A percentile compares a stretch with the other conserved stretches of the same genome.
phyloP scores from a whole-genome alignment of 1,140 invertebrate species.

The Drosophila equinoxialis region DNA sequence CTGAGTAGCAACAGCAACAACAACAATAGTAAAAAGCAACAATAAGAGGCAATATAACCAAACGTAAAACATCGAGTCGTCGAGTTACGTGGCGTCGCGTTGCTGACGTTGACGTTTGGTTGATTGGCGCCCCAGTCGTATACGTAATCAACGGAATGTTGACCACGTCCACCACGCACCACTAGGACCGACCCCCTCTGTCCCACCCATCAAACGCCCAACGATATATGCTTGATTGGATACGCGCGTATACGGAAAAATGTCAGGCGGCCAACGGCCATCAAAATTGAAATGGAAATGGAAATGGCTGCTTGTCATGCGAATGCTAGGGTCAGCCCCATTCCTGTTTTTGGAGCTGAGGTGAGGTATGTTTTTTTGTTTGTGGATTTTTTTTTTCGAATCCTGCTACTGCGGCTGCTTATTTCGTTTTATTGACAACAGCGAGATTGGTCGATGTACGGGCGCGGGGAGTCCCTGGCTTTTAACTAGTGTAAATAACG shows the following conservation, averaged over 20 bases:
- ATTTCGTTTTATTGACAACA: slow-evolving; percentile 76
- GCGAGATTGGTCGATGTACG: slow-evolving; percentile 7
- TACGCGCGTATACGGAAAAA: slow-evolving; percentile 79
- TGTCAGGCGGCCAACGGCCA: slow-evolving; percentile 54
- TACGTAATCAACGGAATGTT: slow-evolving; percentile 82
- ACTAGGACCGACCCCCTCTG: neutral
- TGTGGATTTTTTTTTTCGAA: slow-evolving; percentile 22
- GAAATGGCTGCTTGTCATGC: slow-evolving; percentile 75
- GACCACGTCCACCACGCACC: slow-evolving; percentile 75
- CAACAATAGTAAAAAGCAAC: slow-evolving; percentile 41
- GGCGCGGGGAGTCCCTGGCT: slow-evolving; percentile 42
- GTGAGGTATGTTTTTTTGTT: neutral
- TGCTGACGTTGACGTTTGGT: slow-evolving; percentile 75
- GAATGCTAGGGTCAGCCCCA: slow-evolving; percentile 63
- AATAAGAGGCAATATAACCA: slow-evolving; percentile 61
- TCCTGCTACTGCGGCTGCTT: slow-evolving; percentile 37
- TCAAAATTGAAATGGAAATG: slow-evolving; percentile 57
- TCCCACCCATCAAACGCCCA: slow-evolving; percentile 10
- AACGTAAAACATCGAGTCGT: neutral
- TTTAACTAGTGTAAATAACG: slow-evolving; percentile 81
- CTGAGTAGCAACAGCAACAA: slow-evolving; percentile 52
- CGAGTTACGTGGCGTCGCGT: slow-evolving; percentile 31
- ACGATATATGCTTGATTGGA: slow-evolving; percentile 79
- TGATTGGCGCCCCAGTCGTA: slow-evolving; percentile 80
- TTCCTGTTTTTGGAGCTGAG: neutral